A percentile compares a stretch with the other conserved stretches of the same genome.
Conservation (phyloP, 2,888 invertebrate genomes). For the Junonia oenone region DNA sequence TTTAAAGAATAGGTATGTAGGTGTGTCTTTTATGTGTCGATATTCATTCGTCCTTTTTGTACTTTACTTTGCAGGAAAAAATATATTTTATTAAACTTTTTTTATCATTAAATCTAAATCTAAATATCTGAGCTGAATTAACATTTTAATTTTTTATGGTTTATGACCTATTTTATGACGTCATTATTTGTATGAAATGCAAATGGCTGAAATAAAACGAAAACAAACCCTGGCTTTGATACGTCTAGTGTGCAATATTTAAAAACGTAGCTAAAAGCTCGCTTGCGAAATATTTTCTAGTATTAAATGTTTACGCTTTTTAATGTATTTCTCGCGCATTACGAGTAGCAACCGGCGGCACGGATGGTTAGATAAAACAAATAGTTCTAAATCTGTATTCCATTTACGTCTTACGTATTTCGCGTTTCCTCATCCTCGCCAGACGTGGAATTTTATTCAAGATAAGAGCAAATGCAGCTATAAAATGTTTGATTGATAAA, state of each 20-base stretch:
- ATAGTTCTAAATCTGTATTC: constrained; percentile 48
- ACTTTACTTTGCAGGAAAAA: too few relatives aligned
- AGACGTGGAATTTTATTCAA: constrained; percentile 29
- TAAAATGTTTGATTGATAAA: constrained; percentile 39
- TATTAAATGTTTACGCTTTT: constrained; percentile 8
- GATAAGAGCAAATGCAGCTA: constrained; percentile 33
- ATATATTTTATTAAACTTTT: too few relatives aligned
- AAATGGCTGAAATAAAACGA: constrained; percentile 20
- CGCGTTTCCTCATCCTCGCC: constrained; percentile 31
- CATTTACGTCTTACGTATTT: constrained; percentile 40
- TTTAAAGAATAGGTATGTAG: too few relatives aligned
- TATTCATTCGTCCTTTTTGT: too few relatives aligned
- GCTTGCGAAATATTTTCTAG: constrained; percentile 9
- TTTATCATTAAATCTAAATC: too few relatives aligned
- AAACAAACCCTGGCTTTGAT: constrained; percentile 23
- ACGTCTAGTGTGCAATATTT: constrained; percentile 19
- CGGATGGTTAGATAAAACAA: constrained; percentile 17
- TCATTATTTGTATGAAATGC: constrained; percentile 20
- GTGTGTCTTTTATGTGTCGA: too few relatives aligned
- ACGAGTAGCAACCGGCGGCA: not conserved
- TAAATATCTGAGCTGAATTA: too few relatives aligned
- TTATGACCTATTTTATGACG: constrained; percentile 20
- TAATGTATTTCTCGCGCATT: constrained; percentile 6
- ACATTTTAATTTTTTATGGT: not conserved
- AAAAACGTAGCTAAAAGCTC: constrained; percentile 16